Evolutionary conservation across 2,888 invertebrate genomes (phyloP).

Genomic region (Balanococcus diminutus): DNA sequence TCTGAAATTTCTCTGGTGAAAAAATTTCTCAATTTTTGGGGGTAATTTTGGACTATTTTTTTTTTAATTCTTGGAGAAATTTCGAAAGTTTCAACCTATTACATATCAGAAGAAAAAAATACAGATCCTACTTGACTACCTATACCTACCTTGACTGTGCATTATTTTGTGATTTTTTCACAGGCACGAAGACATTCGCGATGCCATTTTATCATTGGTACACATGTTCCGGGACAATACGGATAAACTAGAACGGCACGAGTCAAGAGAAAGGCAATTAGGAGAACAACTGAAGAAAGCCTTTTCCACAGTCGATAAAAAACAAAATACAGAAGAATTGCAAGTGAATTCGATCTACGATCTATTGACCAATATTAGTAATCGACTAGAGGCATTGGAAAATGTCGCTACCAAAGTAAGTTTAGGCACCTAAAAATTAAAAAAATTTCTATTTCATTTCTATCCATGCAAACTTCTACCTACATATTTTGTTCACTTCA

Average conservation of each 20-base stretch:
- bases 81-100: no score
- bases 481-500: not conserved
- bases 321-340: conserved; percentile 64
- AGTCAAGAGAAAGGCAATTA: conserved; percentile 77
- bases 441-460: not conserved
- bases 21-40: no score
- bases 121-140: no score
- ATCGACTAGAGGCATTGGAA: conserved; percentile 34
- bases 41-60: no score
- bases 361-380: conserved; percentile 37
- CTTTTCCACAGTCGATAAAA: conserved; percentile 73
- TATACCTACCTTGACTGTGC: not conserved
- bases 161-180: not conserved
- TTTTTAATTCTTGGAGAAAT: no score
- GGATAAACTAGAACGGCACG: conserved; percentile 84
- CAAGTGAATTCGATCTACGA: not conserved
- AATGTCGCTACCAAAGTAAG: conserved; percentile 28
- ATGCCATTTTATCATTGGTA: conserved; percentile 79
- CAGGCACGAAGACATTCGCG: conserved; percentile 75
- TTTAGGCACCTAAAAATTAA: not conserved
- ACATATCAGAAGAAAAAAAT: no score
- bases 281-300: conserved; percentile 81
- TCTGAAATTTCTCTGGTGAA: no score
- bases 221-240: conserved; percentile 80
- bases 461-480: no score